Percentiles rank a stretch among this genome's conserved stretches.
phyloP scores from a whole-genome alignment of 2,888 invertebrate species.

The Eurytoma adleriae region DNA sequence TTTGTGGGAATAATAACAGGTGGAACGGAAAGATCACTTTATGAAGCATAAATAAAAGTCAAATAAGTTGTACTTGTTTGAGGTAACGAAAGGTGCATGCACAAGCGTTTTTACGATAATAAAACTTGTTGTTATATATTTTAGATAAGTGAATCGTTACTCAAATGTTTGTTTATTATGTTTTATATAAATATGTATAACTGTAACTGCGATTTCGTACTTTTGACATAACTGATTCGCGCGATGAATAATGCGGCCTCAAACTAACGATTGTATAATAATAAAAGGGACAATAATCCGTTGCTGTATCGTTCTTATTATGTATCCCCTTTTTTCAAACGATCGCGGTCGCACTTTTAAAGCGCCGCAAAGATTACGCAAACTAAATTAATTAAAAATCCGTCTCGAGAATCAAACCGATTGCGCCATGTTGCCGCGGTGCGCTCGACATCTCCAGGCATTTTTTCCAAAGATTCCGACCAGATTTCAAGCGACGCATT shows the following conservation, averaged over 20 bases:
- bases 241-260: constrained; percentile 18
- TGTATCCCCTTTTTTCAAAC: background rate
- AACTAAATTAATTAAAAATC: background rate
- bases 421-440: background rate
- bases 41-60: constrained; percentile 14
- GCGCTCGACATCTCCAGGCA: background rate
- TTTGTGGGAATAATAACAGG: background rate
- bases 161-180: constrained; percentile 54
- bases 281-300: constrained; percentile 57
- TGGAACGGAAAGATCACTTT: background rate
- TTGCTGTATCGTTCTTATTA: constrained; percentile 42
- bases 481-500: background rate
- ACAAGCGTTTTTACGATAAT: constrained; percentile 41
- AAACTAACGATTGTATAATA: constrained; percentile 55
- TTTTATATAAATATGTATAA: constrained; percentile 43
- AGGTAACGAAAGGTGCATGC: constrained; percentile 45
- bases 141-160: constrained; percentile 45
- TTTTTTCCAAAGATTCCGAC: background rate
- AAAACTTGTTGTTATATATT: constrained; percentile 54
- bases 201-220: constrained; percentile 47
- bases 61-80: constrained; percentile 20
- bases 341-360: too few species aligned
- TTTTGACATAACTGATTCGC: constrained; percentile 22
- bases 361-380: too few species aligned
- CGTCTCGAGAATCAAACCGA: background rate